Evolutionary conservation across 2,888 invertebrate species (phyloP).

Genomic region (Notocelia uddmanniana): DNA sequence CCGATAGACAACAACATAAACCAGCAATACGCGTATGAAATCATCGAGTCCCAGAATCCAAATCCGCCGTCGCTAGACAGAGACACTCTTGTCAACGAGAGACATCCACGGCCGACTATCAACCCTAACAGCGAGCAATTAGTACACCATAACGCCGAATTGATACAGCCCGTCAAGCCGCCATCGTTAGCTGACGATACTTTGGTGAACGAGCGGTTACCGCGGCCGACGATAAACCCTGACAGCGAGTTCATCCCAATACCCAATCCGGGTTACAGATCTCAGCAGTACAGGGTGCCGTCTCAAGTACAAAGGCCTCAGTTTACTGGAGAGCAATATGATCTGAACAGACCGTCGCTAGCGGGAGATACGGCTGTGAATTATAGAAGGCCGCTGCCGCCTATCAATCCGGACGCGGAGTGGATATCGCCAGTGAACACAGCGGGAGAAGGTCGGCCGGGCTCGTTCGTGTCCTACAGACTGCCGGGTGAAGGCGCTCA

Average conservation of each 20-base stretch:
- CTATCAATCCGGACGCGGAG: conserved; percentile 86
- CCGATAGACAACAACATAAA: conserved; percentile 84
- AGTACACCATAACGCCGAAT: conserved; percentile 64
- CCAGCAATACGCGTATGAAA: conserved; percentile 83
- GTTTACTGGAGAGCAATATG: conserved; percentile 75
- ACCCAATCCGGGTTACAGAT: conserved; percentile 75
- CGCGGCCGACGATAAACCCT: conserved; percentile 89
- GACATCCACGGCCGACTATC: conserved; percentile 87
- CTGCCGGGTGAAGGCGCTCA: conserved; percentile 92
- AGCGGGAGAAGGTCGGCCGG: conserved; percentile 79
- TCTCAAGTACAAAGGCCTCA: conserved; percentile 70
- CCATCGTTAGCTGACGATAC: conserved; percentile 87
- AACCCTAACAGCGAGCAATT: conserved; percentile 89
- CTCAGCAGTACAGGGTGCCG: conserved; percentile 68
- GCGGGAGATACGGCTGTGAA: conserved; percentile 85
- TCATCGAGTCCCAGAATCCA: conserved; percentile 69
- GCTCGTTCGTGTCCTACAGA: conserved; percentile 90
- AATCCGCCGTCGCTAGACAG: conserved; percentile 85
- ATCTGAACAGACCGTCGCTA: conserved; percentile 74
- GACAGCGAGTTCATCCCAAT: conserved; percentile 88
- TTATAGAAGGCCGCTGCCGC: conserved; percentile 85
- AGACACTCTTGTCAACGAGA: conserved; percentile 90
- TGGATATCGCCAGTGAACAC: conserved; percentile 82
- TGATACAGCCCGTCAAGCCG: conserved; percentile 69
- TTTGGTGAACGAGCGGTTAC: conserved; percentile 89